Conservation (phyloP, 2,797 vertebrate genomes). For the Meda fulgida region DNA sequence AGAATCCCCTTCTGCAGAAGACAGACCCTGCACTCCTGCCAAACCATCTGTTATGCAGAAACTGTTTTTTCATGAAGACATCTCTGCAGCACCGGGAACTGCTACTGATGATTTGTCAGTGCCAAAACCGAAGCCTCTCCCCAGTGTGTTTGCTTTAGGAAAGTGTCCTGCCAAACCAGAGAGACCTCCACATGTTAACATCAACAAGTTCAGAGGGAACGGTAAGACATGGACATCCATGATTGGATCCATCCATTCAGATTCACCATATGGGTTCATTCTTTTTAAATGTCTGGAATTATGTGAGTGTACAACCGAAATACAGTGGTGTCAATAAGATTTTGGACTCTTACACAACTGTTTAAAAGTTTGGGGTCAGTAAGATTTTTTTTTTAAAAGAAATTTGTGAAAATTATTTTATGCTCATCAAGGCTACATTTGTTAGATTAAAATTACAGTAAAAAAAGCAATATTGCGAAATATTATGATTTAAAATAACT, state of each 20-base stretch:
- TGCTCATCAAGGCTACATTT: not conserved
- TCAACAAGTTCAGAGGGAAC: slow-evolving; percentile 66
- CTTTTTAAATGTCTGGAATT: not conserved
- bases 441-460: too few relatives aligned
- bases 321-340: not conserved
- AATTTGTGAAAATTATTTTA: not conserved
- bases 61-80: not conserved
- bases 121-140: slow-evolving; percentile 69
- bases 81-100: slow-evolving; percentile 57
- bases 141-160: slow-evolving; percentile 63
- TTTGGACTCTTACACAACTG: not conserved
- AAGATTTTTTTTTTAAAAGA: not conserved
- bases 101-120: slow-evolving; percentile 27
- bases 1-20: not conserved
- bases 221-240: slow-evolving; percentile 57
- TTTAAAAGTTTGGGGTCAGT: not conserved
- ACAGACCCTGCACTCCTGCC: not conserved
- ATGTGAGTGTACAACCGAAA: not conserved
- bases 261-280: not conserved
- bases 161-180: slow-evolving; percentile 76
- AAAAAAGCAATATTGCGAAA: not conserved
- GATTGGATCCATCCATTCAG: too few relatives aligned
- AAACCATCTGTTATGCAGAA: not conserved
- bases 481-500: not conserved
- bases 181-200: slow-evolving; percentile 75